These are phyloP conservation scores for Okapia johnstoni DNA, from an alignment of 2,113 vertebrate species.

Conservation along the genomic window DNA sequence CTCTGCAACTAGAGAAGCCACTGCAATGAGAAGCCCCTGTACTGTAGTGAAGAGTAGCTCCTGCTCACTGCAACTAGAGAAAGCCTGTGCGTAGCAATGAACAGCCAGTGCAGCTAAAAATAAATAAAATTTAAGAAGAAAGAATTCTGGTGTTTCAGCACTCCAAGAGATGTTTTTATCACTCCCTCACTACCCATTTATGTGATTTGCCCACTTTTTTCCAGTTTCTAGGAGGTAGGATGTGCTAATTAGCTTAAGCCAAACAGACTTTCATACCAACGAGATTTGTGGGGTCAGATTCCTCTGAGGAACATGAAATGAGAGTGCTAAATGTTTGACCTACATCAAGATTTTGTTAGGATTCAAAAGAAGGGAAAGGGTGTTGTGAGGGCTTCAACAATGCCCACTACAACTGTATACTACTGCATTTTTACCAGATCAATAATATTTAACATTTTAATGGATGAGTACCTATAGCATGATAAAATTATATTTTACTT, in stretches of 20 bases:
- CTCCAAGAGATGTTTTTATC: background rate
- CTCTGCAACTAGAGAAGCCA: background rate
- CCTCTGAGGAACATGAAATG: background rate
- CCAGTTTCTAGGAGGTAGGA: background rate
- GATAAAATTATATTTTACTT: slow-evolving; percentile 25
- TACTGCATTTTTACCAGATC: background rate
- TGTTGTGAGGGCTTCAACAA: background rate
- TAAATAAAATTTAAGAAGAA: background rate
- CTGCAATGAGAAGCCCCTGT: background rate
- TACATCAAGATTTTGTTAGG: background rate
- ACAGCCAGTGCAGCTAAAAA: background rate
- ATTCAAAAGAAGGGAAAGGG: background rate
- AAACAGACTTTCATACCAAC: background rate
- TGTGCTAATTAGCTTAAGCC: background rate
- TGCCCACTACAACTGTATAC: background rate
- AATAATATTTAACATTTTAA: slow-evolving; percentile 27
- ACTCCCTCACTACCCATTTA: background rate
- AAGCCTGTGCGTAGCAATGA: background rate
- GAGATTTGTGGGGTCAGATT: background rate
- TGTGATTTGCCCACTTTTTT: background rate
- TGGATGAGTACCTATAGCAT: background rate
- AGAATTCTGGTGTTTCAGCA: background rate
- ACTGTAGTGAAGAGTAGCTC: background rate
- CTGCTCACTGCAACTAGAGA: background rate
- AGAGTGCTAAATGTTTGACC: background rate